Conservation (phyloP, 2,113 vertebrate genomes). For the Solenodon paradoxus region DNA sequence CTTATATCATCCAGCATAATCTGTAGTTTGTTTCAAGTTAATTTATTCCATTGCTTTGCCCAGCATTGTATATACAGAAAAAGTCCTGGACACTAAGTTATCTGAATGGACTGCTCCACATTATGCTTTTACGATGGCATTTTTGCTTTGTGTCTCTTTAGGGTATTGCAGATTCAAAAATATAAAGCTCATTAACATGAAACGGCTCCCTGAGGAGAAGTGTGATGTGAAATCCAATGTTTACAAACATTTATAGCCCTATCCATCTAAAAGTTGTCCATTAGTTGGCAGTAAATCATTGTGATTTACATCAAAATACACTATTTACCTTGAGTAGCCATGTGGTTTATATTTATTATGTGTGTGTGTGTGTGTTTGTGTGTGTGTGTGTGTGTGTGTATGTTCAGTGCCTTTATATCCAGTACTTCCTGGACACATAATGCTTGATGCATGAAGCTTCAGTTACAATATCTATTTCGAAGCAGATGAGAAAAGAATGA, state of each 20-base stretch:
- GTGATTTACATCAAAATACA: constrained; percentile 46
- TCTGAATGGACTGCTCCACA: constrained; percentile 14
- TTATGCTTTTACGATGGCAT: constrained; percentile 47
- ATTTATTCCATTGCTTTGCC: background rate
- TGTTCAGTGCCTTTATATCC: no score
- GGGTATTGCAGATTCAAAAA: constrained; percentile 50
- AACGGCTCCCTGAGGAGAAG: background rate
- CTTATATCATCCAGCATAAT: background rate
- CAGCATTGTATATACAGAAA: background rate
- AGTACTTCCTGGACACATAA: background rate
- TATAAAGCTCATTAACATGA: constrained; percentile 57
- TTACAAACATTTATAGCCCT: constrained; percentile 54
- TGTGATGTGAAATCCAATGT: constrained; percentile 29
- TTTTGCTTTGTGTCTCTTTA: constrained; percentile 50
- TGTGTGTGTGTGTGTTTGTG: no score
- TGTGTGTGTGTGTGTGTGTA: no score
- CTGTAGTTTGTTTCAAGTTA: background rate
- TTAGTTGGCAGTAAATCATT: constrained; percentile 48
- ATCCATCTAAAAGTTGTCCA: constrained; percentile 47
- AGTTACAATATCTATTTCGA: background rate
- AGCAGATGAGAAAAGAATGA: background rate
- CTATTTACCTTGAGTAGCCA: background rate
- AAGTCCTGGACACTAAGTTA: background rate
- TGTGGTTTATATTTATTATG: background rate
- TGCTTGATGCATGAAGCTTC: background rate